phyloP scores from a whole-genome alignment of 2,113 vertebrate genomes.

The Calidris pugnax region DNA sequence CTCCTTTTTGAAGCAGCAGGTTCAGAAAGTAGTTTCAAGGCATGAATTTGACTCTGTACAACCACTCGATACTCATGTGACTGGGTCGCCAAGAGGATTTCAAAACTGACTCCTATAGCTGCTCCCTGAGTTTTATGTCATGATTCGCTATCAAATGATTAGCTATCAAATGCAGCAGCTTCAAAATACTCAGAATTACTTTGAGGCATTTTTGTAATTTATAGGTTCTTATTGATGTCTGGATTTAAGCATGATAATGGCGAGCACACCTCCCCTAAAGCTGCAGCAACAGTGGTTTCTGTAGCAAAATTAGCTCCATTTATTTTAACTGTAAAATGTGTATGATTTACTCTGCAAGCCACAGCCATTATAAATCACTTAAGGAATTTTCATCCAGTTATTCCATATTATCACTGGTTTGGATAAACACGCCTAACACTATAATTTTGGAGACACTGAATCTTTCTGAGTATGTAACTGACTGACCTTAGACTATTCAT shows the following conservation, averaged over 20 bases:
- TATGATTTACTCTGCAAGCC: conserved; percentile 56
- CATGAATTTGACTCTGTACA: background rate
- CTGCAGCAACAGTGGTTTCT: background rate
- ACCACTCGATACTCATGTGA: background rate
- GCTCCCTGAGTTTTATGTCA: background rate
- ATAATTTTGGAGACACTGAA: conserved; percentile 38
- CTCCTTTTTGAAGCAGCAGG: background rate
- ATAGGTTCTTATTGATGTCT: background rate
- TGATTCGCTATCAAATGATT: background rate
- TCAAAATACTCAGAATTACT: background rate
- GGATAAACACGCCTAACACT: conserved; percentile 33
- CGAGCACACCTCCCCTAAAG: background rate
- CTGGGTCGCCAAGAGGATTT: background rate
- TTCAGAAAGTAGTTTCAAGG: background rate
- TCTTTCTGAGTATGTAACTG: background rate
- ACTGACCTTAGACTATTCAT: conserved; percentile 9
- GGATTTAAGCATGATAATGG: background rate
- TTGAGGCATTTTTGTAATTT: background rate
- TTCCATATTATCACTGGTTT: conserved; percentile 14
- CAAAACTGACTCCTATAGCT: background rate
- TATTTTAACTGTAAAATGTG: conserved; percentile 48
- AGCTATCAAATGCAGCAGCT: background rate
- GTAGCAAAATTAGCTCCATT: background rate
- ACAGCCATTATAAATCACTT: conserved; percentile 53
- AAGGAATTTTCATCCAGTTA: conserved; percentile 53